Percentiles rank a stretch among this genome's conserved stretches.
These are phyloP conservation scores for Xiphorhynchus elegans DNA, from an alignment of 2,113 vertebrate genomes.

Conservation along the genomic window DNA sequence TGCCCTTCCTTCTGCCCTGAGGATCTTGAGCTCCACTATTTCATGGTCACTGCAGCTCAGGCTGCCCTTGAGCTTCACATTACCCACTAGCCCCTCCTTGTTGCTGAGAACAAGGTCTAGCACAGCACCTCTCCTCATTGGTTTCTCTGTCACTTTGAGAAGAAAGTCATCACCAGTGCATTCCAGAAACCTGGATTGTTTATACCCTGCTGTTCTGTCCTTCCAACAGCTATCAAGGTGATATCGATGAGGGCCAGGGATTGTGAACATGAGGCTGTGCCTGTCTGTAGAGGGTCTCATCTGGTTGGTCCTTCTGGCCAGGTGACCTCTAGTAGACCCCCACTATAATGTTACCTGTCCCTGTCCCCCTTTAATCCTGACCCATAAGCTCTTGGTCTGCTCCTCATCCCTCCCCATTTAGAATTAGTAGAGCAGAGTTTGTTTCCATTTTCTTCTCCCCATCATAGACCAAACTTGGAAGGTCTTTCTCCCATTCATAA, in stretches of 20 bases:
- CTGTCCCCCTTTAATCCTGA: neutral
- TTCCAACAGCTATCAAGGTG: neutral
- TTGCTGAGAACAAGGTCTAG: rapidly evolving
- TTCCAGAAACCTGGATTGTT: neutral
- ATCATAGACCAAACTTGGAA: neutral
- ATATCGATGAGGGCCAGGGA: neutral
- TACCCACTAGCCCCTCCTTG: neutral
- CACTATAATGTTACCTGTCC: neutral
- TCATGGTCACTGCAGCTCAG: neutral
- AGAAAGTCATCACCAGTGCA: no score
- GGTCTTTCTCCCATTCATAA: neutral
- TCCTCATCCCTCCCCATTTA: neutral
- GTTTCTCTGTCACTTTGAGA: neutral
- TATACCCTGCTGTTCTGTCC: neutral
- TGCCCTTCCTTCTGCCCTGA: neutral
- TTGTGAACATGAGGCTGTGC: neutral
- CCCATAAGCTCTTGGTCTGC: neutral
- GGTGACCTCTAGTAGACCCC: neutral
- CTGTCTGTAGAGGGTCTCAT: neutral
- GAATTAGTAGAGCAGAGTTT: neutral
- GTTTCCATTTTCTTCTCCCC: neutral
- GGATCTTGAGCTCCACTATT: neutral
- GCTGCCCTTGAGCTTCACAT: neutral
- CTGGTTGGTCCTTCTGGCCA: neutral
- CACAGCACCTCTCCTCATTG: neutral